These are phyloP conservation scores for Montipora sp. DNA, from an alignment of 64 coral and sea anemone genomes.

Conservation along the genomic window DNA sequence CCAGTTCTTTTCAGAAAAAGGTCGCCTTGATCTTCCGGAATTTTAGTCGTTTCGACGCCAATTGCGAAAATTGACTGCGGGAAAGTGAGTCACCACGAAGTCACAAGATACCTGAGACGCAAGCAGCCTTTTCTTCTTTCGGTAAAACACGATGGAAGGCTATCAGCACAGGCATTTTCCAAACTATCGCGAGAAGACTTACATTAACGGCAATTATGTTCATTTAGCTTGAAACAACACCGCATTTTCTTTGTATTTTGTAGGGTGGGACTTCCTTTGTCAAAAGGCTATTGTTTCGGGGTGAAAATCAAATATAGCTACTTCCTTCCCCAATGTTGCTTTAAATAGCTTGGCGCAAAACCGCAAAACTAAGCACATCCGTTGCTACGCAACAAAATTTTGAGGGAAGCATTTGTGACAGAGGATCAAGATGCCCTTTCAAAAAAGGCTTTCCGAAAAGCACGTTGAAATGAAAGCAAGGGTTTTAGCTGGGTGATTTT, in stretches of 20 bases:
- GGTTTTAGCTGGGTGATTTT: too few relatives aligned
- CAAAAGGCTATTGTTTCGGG: background rate
- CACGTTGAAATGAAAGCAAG: background rate
- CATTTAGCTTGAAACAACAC: background rate
- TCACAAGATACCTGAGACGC: too few relatives aligned
- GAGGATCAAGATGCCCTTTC: background rate
- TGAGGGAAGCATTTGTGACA: background rate
- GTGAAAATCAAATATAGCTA: constrained; percentile 9
- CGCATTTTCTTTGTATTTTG: background rate
- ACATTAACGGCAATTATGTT: background rate
- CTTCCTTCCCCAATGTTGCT: constrained; percentile 12
- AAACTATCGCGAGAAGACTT: too few relatives aligned
- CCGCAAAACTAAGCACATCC: background rate
- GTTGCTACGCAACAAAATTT: constrained; percentile 14
- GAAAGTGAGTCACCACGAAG: too few relatives aligned
- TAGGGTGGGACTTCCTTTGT: constrained; percentile 27
- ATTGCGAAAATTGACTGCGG: background rate
- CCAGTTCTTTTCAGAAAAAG: background rate
- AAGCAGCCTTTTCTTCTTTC: too few relatives aligned
- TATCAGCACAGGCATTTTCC: too few relatives aligned
- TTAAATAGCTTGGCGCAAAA: constrained; percentile 8
- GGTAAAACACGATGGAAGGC: too few relatives aligned
- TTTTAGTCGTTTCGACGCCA: constrained; percentile 3
- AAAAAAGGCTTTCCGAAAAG: background rate
- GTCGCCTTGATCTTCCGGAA: background rate